phyloP scores from a whole-genome alignment of 2,113 vertebrate species.

The Irena cyanogastra region DNA sequence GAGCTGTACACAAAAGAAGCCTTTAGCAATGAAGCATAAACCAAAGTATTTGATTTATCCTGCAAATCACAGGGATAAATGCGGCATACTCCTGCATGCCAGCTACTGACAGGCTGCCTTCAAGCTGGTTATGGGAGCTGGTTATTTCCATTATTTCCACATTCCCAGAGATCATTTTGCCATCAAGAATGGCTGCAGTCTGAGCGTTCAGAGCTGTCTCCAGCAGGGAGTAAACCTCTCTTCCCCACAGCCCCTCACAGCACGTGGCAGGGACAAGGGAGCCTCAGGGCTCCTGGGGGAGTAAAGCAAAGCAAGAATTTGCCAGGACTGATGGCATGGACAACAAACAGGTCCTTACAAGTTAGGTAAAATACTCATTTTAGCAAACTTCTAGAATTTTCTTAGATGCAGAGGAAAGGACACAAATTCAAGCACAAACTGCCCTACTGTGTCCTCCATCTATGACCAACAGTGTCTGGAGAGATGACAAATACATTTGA shows the following conservation, averaged over 20 bases:
- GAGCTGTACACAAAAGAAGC: constrained; percentile 32
- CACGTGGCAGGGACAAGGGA: background rate
- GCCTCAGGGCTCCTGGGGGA: background rate
- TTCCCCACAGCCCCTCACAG: background rate
- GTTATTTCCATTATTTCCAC: background rate
- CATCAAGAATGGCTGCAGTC: background rate
- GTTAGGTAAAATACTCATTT: background rate
- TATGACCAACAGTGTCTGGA: background rate
- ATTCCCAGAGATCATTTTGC: background rate
- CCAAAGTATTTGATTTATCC: constrained; percentile 20
- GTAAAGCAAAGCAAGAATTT: background rate
- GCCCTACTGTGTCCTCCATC: background rate
- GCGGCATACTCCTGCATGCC: background rate
- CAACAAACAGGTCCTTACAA: background rate
- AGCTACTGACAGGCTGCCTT: background rate
- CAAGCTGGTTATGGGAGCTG: background rate
- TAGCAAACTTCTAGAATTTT: background rate
- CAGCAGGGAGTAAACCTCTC: background rate
- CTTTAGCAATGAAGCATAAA: background rate
- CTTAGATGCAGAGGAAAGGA: background rate
- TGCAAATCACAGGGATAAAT: background rate
- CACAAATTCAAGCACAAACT: background rate
- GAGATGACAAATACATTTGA: background rate
- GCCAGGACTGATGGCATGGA: background rate
- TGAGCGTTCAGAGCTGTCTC: background rate